phyloP scores from a whole-genome alignment of 1,140 invertebrate species.

The Caenorhabditis latens region DNA sequence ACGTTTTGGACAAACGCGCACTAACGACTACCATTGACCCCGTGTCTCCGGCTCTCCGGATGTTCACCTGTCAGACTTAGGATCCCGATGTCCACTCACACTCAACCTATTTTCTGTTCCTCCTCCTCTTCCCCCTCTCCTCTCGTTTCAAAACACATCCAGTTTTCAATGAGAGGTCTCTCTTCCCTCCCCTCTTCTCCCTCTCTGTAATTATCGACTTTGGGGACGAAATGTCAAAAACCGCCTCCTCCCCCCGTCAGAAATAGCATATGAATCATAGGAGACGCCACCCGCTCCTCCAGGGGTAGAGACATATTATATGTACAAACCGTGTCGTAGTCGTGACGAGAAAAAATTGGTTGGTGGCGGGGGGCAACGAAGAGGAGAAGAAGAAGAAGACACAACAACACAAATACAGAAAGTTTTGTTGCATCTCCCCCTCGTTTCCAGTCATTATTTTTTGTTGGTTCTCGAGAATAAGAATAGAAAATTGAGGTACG shows the following conservation, averaged over 20 bases:
- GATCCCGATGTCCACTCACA: too few relatives aligned
- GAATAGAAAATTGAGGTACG: not conserved
- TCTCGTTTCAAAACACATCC: not conserved
- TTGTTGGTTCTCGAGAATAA: not conserved
- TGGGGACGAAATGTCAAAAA: slow-evolving; percentile 43
- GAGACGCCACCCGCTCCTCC: not conserved
- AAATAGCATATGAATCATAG: slow-evolving; percentile 29
- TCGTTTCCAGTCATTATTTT: not conserved
- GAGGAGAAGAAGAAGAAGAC: slow-evolving; percentile 20
- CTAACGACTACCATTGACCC: too few relatives aligned
- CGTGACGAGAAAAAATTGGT: not conserved
- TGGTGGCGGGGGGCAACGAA: not conserved
- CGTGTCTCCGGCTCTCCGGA: too few relatives aligned
- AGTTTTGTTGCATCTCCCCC: slow-evolving; percentile 18
- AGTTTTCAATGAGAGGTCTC: not conserved
- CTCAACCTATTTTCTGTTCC: too few relatives aligned
- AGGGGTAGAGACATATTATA: not conserved
- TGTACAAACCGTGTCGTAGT: slow-evolving; percentile 21
- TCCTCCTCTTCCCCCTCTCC: not conserved
- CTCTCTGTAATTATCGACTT: slow-evolving; percentile 52
- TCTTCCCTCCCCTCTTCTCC: not conserved
- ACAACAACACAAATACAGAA: slow-evolving; percentile 9
- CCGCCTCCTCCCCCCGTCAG: not conserved
- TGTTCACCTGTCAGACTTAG: too few relatives aligned
- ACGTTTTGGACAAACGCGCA: too few relatives aligned